phyloP scores from a whole-genome alignment of 2,797 vertebrate species.

The Sebastes hopkinsi region DNA sequence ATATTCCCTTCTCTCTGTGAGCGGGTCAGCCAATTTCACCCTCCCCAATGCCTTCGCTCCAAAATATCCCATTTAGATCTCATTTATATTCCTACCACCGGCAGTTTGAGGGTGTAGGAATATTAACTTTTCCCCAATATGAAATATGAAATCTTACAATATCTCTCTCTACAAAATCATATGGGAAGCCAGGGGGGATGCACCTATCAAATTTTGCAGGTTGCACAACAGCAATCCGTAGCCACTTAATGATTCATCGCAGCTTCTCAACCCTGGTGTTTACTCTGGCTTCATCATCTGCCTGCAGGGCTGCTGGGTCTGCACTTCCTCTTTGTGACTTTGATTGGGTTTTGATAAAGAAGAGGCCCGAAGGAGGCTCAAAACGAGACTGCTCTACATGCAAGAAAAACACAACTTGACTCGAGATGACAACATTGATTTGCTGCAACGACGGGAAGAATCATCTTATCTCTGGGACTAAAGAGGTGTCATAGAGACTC shows the following conservation, averaged over 20 bases:
- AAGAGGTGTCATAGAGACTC: conserved; percentile 17
- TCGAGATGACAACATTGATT: conserved; percentile 37
- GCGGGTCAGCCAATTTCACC: conserved; percentile 66
- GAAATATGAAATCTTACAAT: conserved; percentile 39
- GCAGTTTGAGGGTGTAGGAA: conserved; percentile 38
- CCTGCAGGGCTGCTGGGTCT: conserved; percentile 20
- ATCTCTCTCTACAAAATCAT: conserved; percentile 2
- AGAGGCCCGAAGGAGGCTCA: background rate
- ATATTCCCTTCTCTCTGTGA: conserved; percentile 61
- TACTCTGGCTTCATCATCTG: conserved; percentile 27
- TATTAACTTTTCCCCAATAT: conserved; percentile 46
- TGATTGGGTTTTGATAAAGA: conserved; percentile 37
- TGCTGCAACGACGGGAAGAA: conserved; percentile 14
- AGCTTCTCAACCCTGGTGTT: conserved; percentile 33
- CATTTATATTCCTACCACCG: conserved; percentile 68
- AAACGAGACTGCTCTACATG: conserved; percentile 8
- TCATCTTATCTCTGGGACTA: conserved; percentile 24
- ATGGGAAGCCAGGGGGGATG: background rate
- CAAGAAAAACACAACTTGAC: background rate
- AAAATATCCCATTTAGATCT: conserved; percentile 68
- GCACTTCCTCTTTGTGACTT: conserved; percentile 15
- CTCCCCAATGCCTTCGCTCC: conserved; percentile 45
- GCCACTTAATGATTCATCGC: conserved; percentile 37
- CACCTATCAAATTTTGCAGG: conserved; percentile 17
- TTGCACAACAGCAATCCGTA: conserved; percentile 26